Evolutionary conservation across 53 echinoderm and acorn worm genomes (phyloP).

Genomic region (Paracentrotus lividus): DNA sequence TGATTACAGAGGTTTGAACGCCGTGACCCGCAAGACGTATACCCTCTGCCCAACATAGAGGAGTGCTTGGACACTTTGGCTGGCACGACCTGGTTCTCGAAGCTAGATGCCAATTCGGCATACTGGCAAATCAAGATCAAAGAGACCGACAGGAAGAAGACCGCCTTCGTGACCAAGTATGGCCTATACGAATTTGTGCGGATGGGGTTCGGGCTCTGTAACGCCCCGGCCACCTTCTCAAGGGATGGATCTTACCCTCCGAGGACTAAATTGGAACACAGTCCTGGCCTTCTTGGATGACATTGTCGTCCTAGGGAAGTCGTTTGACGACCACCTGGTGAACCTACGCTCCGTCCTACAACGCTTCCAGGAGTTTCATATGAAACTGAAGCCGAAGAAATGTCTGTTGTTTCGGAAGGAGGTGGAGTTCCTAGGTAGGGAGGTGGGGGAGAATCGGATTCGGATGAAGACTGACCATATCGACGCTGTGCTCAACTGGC

Average conservation of each 20-base stretch:
- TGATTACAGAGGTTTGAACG: constrained; percentile 70
- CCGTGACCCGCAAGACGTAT: constrained; percentile 69
- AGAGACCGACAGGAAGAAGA: constrained; percentile 75
- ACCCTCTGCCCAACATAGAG: constrained; percentile 54
- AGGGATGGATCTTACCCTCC: constrained; percentile 74
- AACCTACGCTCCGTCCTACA: constrained; percentile 54
- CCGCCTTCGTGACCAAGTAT: constrained; percentile 72
- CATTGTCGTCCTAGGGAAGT: constrained; percentile 68
- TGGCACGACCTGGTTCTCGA: constrained; percentile 74
- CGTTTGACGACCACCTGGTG: constrained; percentile 43
- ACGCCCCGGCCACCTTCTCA: constrained; percentile 68
- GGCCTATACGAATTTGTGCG: constrained; percentile 70
- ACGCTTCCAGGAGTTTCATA: constrained; percentile 28
- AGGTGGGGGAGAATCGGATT: too few species aligned
- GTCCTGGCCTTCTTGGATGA: constrained; percentile 74
- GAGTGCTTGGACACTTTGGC: constrained; percentile 76
- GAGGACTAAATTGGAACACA: constrained; percentile 71
- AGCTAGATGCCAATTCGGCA: constrained; percentile 70
- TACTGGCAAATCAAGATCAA: constrained; percentile 77
- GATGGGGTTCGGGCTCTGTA: constrained; percentile 67
- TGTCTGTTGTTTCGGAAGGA: constrained; percentile 66
- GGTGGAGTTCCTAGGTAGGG: constrained; percentile 73
- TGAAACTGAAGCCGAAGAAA: constrained; percentile 76
- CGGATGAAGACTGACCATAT: too few species aligned
- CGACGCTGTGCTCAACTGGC: constrained; percentile 69